Conservation (phyloP, 2,797 vertebrate species). For the Rhincodon typus region DNA sequence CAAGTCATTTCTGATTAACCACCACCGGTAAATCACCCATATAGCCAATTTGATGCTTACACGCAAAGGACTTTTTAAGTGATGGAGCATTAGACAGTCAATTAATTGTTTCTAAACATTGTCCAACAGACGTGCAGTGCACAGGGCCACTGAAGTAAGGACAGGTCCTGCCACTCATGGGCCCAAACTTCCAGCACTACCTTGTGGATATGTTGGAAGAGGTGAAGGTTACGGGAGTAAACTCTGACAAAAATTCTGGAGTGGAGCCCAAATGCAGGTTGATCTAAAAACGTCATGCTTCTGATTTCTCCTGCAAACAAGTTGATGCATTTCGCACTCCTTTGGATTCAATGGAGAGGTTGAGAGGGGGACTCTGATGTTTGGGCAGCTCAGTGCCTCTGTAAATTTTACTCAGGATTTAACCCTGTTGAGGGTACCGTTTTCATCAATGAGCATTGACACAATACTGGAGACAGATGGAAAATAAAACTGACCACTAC, state of each 20-base stretch:
- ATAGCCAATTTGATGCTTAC: no score
- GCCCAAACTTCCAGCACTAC: neutral
- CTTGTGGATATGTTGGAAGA: neutral
- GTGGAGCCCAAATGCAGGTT: neutral
- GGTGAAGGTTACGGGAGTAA: neutral
- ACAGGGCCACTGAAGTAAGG: neutral
- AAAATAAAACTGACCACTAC: no score
- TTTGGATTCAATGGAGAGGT: neutral
- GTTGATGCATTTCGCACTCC: neutral
- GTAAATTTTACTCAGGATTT: neutral
- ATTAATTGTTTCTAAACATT: neutral
- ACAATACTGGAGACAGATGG: no score
- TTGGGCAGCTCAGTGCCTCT: neutral
- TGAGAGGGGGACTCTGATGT: neutral
- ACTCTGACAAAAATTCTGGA: neutral
- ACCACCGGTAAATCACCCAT: no score
- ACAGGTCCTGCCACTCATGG: neutral
- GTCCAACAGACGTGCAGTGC: no score
- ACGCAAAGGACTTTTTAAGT: no score
- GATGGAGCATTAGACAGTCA: neutral
- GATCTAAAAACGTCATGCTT: neutral
- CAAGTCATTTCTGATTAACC: neutral
- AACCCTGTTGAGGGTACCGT: no score
- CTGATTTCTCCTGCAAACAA: neutral
- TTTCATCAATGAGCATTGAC: no score